Evolutionary conservation across 2,797 vertebrate species (phyloP), one percentile per base, ranked within the genome.

Genomic region (Darevskia mixta): DNA sequence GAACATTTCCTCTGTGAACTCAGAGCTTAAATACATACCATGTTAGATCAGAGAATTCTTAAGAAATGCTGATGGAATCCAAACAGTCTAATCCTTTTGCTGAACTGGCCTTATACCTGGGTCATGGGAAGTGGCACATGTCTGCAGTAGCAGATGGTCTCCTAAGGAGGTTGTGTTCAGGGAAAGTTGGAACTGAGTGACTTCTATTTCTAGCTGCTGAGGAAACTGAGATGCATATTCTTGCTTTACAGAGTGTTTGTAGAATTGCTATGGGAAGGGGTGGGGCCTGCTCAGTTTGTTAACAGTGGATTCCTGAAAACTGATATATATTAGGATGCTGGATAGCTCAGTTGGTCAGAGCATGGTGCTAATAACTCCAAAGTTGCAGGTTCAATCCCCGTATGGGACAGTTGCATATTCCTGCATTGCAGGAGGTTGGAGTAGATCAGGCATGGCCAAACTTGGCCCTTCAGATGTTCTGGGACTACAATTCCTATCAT

Each of bases 91-190:
- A 95, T 95, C 94, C 93, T 92, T 71, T 93, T 90, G 84, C 67
- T 91, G 90, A 93, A 85, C 89, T 96, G 95, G 95, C 93, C 95
- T 87, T 95, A 93, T 93, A 95, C 95, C 87, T 95, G 91, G 94
- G 94, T 89, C 85, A 88, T n/a, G 86, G 88, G 91, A 92, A 92
- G 90, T 17, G 2, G 80, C 89, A 80, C 0, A 83, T 27, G 90
- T 95, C 94, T 95, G 94, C 2, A 4, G 86, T 83, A 91, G 90
- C 95, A 95, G 94, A 93, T 95, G 94, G 94, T 92, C 91, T 83
- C 87, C 79, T 88, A 82, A 89, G 89, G 92, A 93, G 90, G 88
- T 75, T 88, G 92, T 91, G 71, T 91, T 92, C 0, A 0, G 69
- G 5, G 55, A 91, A 84, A 78, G 88, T 91, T 88, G 0, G 0